These are phyloP conservation scores for Merluccius polli DNA, from an alignment of 2,797 vertebrate genomes.

Conservation along the genomic window DNA sequence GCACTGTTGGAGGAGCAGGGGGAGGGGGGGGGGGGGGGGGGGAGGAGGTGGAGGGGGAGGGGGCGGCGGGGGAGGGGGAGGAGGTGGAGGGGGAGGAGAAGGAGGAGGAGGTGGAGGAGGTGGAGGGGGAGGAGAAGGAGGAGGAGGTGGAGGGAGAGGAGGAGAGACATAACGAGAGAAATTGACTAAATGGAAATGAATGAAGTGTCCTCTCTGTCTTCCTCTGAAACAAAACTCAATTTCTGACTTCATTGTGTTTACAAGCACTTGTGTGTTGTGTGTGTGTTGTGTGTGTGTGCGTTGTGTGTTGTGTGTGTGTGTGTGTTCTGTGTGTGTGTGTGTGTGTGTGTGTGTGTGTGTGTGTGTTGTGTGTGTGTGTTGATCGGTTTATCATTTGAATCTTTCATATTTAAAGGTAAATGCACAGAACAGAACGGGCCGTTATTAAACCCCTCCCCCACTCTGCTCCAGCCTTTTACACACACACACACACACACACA, in stretches of 20 bases:
- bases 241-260: no score
- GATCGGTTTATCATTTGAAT: neutral
- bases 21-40: no score
- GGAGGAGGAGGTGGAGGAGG: neutral
- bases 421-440: neutral
- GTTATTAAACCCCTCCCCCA: neutral
- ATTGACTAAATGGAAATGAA: no score
- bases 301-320: neutral
- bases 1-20: no score
- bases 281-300: no score
- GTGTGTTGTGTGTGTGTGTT: neutral
- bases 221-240: neutral
- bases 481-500: neutral
- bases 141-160: neutral
- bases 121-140: neutral
- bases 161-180: neutral
- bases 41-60: no score
- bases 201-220: neutral
- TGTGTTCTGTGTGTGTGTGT: neutral
- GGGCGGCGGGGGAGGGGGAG: no score
- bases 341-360: slow-evolving; percentile 2
- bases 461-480: neutral
- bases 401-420: neutral
- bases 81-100: neutral
- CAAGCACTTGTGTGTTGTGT: no score